phyloP scores from a whole-genome alignment of 2,113 vertebrate species.

The Dryoscopus gambensis region DNA sequence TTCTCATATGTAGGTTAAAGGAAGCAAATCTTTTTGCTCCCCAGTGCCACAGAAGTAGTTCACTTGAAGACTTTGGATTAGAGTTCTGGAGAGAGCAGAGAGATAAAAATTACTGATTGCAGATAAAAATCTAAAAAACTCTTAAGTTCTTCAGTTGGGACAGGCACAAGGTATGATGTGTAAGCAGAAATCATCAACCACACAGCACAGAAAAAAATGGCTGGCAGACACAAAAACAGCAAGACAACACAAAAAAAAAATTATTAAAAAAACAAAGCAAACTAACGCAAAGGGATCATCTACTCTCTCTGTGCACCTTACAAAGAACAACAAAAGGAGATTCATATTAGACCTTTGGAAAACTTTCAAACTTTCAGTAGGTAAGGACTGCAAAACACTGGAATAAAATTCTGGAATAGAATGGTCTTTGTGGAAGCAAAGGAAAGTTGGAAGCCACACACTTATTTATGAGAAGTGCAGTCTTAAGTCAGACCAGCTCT shows the following conservation, averaged over 20 bases:
- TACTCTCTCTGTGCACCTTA: not conserved
- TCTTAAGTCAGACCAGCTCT: not conserved
- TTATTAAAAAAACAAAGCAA: no score
- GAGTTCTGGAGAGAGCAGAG: not conserved
- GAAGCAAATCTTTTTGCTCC: not conserved
- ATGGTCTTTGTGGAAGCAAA: not conserved
- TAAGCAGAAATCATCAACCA: not conserved
- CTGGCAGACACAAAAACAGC: not conserved
- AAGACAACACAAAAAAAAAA: not conserved
- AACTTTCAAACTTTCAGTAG: not conserved
- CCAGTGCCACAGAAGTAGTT: not conserved
- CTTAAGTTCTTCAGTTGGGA: rapidly evolving
- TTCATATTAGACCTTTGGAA: not conserved
- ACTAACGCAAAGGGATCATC: not conserved
- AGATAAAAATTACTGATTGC: not conserved
- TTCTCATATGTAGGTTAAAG: not conserved
- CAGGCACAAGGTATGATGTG: not conserved
- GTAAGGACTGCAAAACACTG: not conserved
- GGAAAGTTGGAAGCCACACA: not conserved
- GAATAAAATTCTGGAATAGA: not conserved
- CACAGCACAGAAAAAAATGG: not conserved
- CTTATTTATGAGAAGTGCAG: not conserved
- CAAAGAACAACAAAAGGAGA: not conserved
- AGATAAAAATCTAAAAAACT: not conserved
- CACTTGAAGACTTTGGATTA: not conserved